These are phyloP conservation scores for Amphipoea oculea DNA, from an alignment of 2,888 invertebrate genomes.

Conservation along the genomic window DNA sequence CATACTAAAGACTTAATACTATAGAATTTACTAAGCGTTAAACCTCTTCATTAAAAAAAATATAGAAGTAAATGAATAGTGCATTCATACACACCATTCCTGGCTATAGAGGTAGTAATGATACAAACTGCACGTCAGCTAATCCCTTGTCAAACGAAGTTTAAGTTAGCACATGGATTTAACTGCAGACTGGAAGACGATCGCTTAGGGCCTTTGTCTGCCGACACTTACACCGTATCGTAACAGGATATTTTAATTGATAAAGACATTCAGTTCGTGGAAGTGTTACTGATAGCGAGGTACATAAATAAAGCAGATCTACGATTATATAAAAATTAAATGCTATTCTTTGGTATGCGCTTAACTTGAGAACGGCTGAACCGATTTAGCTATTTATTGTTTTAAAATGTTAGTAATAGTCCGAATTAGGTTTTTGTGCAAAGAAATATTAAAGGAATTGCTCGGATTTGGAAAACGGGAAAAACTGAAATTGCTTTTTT, in stretches of 20 bases:
- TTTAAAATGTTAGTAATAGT: background rate
- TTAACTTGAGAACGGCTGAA: background rate
- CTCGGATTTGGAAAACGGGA: background rate
- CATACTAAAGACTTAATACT: no score
- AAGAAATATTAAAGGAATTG: background rate
- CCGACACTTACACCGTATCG: slow-evolving; percentile 60
- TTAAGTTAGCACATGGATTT: slow-evolving; percentile 69
- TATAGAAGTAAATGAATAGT: background rate
- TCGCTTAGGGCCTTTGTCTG: slow-evolving; percentile 54
- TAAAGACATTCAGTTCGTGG: background rate
- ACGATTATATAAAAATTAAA: background rate
- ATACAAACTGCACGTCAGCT: slow-evolving; percentile 50
- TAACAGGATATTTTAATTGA: slow-evolving; percentile 10
- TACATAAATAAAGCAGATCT: background rate
- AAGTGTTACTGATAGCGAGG: background rate
- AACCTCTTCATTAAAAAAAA: background rate
- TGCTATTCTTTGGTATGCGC: background rate
- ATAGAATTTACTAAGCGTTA: background rate
- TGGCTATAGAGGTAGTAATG: slow-evolving; percentile 15
- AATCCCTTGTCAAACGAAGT: slow-evolving; percentile 67
- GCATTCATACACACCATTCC: background rate
- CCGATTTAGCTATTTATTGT: background rate
- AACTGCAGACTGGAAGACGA: slow-evolving; percentile 69
- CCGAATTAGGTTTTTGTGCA: background rate
- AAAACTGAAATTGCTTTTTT: background rate